Base-by-base conservation (phyloP, 1,140 invertebrate species). In the Drosophila kohkoa region DNA sequence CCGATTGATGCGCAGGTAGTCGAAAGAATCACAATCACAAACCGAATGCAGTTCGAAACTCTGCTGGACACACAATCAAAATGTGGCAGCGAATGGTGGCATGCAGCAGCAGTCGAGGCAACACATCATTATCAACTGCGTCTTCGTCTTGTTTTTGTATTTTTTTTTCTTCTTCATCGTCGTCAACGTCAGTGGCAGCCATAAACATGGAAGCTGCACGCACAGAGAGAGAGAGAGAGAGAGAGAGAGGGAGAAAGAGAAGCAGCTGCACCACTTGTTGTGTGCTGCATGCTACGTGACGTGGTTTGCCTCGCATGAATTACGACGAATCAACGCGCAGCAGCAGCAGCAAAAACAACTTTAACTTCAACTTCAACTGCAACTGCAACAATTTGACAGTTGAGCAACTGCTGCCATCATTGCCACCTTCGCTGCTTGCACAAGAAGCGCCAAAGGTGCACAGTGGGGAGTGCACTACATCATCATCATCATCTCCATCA, bases 1-100 rank as follows among this genome's bases (percentile, higher is more conserved):
- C 75, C 88, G 82, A 92, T 89, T 79, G 81, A 90, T 89, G 83
- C 82, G 75, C 90, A 92, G 90, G 90, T 90, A 90, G 77, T 78
- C 64, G 32, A 5, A 32, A 32, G 32, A 5, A 32, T 7, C 32
- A 8, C 32, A 43, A 15, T 13, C n/a, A 68, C 46, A 28, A 30
- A 49, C 51, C 38, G 35, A 59, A 54, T 68, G 66, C 59, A 63
- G 59, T 65, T 65, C 15, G 62, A 46, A 51, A 57, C 63, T 81
- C 63, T 52, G 35, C 25, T 30, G 30, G 28, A 46, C 71, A 78
- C 70, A 71, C 65, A 75, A 75, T 68, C 70, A 75, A 67, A 78
- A 63, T 49, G 62, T 71, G 67, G 58, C 62, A 57, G 66, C 49
- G 41, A 43, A 67, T 70, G 55, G 59, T 46, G 15, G 32, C 35